Evolutionary conservation across 2,797 vertebrate species (phyloP).

Genomic region (Prunella strophiata): DNA sequence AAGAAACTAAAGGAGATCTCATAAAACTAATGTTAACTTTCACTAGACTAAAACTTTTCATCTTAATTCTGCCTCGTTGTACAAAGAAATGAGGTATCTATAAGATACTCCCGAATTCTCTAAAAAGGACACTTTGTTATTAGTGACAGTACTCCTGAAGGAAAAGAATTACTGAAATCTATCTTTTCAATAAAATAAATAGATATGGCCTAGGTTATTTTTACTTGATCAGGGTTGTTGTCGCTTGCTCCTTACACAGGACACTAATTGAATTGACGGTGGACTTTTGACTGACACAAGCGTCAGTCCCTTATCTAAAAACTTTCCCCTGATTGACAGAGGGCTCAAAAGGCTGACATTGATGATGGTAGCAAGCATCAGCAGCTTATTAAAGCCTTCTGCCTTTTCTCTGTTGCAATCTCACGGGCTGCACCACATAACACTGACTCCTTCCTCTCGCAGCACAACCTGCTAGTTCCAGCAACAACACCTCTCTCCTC

Average conservation of each 20-base stretch:
- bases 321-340: no score
- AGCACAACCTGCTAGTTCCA: background rate
- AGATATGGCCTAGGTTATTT: background rate
- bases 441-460: no score
- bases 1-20: background rate
- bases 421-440: background rate
- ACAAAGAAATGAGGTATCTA: background rate
- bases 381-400: background rate
- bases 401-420: no score
- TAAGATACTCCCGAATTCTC: background rate
- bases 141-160: accelerated
- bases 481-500: background rate
- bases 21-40: background rate
- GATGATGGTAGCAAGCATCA: background rate
- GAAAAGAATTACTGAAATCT: background rate
- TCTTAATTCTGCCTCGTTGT: background rate
- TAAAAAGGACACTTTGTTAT: background rate
- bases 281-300: background rate
- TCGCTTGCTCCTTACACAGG: accelerated
- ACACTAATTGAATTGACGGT: background rate
- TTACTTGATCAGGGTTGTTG: background rate
- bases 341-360: background rate
- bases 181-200: background rate
- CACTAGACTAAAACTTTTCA: background rate
- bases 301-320: background rate